Conservation (phyloP, 2,888 invertebrate genomes). For the Glyphotaelius pellucidus region DNA sequence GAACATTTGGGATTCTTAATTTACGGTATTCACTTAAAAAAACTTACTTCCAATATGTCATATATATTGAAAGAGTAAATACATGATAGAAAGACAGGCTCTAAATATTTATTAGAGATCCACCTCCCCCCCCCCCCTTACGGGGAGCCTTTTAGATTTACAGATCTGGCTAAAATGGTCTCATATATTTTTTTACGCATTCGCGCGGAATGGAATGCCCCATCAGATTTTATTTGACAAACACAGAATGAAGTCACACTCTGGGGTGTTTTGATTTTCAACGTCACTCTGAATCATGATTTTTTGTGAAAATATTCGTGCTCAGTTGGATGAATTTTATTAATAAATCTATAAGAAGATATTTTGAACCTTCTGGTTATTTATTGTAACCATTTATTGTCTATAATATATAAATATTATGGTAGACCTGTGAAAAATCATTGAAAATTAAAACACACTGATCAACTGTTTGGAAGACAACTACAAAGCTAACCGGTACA, state of each 20-base stretch:
- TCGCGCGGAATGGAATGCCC: slow-evolving; percentile 60
- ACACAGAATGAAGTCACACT: slow-evolving; percentile 51
- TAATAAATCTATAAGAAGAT: too few species aligned
- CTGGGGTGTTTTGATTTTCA: slow-evolving; percentile 52
- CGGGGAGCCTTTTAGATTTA: slow-evolving; percentile 57
- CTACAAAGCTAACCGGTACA: too few species aligned
- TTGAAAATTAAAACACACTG: too few species aligned
- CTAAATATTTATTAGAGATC: not conserved
- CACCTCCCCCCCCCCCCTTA: slow-evolving; percentile 14
- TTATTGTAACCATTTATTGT: too few species aligned
- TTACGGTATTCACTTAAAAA: too few species aligned
- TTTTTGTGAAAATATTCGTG: not conserved
- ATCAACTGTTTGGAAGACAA: too few species aligned
- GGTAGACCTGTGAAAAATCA: too few species aligned
- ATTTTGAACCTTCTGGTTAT: too few species aligned
- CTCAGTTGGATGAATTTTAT: too few species aligned
- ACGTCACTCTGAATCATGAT: not conserved
- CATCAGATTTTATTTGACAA: slow-evolving; percentile 64
- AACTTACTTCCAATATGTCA: too few species aligned
- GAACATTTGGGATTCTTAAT: not conserved
- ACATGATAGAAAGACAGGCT: not conserved
- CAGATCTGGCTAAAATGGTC: slow-evolving; percentile 52
- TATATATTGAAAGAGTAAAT: too few species aligned
- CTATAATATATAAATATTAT: too few species aligned
- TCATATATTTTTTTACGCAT: slow-evolving; percentile 65